phyloP scores from a whole-genome alignment of 2,797 vertebrate species.

The Darevskia nairensis region DNA sequence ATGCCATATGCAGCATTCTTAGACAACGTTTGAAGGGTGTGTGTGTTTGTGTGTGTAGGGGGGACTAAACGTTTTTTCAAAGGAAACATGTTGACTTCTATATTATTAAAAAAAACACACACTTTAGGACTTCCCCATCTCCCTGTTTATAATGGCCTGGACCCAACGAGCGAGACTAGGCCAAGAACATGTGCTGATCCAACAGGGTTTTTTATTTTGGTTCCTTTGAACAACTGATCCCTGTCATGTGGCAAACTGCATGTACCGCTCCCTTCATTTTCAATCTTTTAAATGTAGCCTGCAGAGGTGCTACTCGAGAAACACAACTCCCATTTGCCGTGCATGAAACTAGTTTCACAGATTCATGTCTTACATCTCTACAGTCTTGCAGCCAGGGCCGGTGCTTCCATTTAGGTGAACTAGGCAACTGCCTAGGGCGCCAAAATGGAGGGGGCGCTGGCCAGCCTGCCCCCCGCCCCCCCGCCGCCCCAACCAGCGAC shows the following conservation, averaged over 20 bases:
- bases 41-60: too few species aligned
- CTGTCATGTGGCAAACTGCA: neutral
- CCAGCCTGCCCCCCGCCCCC: too few species aligned
- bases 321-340: neutral
- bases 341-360: slow-evolving; percentile 4
- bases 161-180: neutral
- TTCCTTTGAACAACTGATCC: neutral
- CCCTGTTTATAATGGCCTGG: neutral
- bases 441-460: too few species aligned
- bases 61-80: too few species aligned
- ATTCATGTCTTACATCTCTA: slow-evolving; percentile 10
- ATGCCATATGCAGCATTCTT: neutral
- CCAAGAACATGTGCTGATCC: neutral
- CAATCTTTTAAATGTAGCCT: neutral
- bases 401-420: too few species aligned
- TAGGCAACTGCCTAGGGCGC: too few species aligned
- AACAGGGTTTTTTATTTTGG: neutral
- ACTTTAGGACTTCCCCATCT: too few species aligned
- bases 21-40: neutral
- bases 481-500: too few species aligned
- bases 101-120: neutral
- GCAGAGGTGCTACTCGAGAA: neutral
- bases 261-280: neutral
- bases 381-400: neutral
- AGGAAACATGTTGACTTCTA: neutral